Conservation (phyloP, 30 jellyfish, hydroid and myxozoan genomes). For the Rhopilema esculentum region DNA sequence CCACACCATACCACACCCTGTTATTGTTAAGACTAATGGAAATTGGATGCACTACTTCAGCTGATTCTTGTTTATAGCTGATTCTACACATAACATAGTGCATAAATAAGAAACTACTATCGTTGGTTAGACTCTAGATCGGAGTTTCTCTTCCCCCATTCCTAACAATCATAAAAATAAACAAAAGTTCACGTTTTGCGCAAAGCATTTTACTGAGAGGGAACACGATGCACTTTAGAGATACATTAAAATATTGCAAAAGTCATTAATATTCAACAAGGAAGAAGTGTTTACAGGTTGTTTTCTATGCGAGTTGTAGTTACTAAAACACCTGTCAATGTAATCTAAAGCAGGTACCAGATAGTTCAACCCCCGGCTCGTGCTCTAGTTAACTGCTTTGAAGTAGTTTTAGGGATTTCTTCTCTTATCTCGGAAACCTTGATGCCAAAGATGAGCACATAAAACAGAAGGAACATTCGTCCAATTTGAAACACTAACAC, state of each 20-base stretch:
- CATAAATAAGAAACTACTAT: too few relatives aligned
- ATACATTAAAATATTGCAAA: neutral
- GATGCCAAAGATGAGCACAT: neutral
- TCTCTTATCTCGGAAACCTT: neutral
- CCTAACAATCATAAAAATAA: too few relatives aligned
- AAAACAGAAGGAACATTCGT: neutral
- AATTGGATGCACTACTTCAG: too few relatives aligned
- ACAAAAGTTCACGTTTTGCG: neutral
- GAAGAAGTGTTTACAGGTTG: neutral
- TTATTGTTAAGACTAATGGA: too few relatives aligned
- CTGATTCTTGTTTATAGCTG: too few relatives aligned
- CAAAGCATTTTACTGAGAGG: too few relatives aligned
- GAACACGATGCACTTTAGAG: neutral
- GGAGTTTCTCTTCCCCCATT: too few relatives aligned
- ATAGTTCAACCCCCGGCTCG: slow-evolving; percentile 9
- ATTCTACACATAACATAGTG: too few relatives aligned
- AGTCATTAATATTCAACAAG: neutral
- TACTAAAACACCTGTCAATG: neutral
- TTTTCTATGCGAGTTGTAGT: neutral
- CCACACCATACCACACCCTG: too few relatives aligned
- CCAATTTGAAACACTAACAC: neutral
- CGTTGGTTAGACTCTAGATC: too few relatives aligned
- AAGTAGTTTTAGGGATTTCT: neutral
- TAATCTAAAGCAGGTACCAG: slow-evolving; percentile 27
- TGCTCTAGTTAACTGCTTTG: neutral